Evolutionary conservation across 2,113 vertebrate species (phyloP).

Genomic region (Pardalotus punctatus): DNA sequence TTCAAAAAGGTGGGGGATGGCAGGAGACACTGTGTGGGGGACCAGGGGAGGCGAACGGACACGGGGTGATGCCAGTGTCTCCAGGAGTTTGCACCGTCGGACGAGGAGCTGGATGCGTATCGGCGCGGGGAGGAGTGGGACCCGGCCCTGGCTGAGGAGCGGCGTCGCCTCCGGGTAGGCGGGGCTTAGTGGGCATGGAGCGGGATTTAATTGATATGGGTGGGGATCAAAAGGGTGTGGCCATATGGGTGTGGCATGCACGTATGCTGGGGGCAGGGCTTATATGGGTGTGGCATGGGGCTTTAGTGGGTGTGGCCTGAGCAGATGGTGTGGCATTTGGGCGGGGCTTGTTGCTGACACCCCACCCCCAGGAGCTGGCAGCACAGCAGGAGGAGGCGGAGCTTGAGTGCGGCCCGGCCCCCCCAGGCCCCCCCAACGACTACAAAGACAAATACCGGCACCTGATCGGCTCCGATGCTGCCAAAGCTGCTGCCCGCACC

Average conservation of each 20-base stretch:
- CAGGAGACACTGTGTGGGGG: fast-evolving
- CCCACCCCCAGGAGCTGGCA: not conserved
- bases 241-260: not conserved
- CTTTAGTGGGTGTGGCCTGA: not conserved
- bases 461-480: not conserved
- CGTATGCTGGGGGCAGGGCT: fast-evolving
- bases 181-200: no score
- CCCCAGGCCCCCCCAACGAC: not conserved
- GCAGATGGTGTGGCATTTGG: not conserved
- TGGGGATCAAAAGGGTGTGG: fast-evolving
- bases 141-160: not conserved
- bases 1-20: not conserved
- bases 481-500: not conserved
- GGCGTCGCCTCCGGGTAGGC: not conserved
- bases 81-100: not conserved
- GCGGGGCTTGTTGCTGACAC: fast-evolving
- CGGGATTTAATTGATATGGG: fast-evolving
- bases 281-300: not conserved
- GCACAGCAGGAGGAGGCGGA: not conserved
- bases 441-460: slow-evolving; percentile 3
- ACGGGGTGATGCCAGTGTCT: fast-evolving
- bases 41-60: no score
- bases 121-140: not conserved
- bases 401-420: not conserved
- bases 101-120: not conserved